Base-by-base conservation (phyloP, 2,797 vertebrate genomes). In the Sphenodon punctatus region DNA sequence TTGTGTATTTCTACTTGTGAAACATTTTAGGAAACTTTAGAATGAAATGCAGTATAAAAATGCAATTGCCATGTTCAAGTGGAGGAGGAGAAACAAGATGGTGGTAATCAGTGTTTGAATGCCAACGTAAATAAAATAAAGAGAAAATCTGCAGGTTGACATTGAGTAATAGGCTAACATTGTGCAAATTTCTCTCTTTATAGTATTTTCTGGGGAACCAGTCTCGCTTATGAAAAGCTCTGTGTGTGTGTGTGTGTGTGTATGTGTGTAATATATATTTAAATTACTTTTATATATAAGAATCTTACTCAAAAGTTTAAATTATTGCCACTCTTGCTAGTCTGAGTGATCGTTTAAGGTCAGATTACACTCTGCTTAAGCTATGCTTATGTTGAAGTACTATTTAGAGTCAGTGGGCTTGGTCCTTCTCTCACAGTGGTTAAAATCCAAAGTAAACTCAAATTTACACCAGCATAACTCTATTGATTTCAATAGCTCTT, bases 381-480 rank as follows among this genome's bases (percentile, higher is more conserved):
- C 76, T 76, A 43, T 0, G 13, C 90, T 90, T 93, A 91, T 87
- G 88, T 92, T 66, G 90, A 81, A 88, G 80, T 39, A 59, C 71
- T 85, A 69, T 78, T 92, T 92, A 76, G 86, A 65, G 78, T 91
- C 74, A 73, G 5, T 75, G 71, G 79, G 70, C 55, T 60, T 75
- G 72, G 59, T 46, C 85, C 88, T 82, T 66, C 66, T 90, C 91
- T 79, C 74, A 90, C 76, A 58, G 71, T 0, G 84, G 85, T 91
- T 88, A 92, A 85, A 67, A 82, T 92, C 82, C 83, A 83, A 91
- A 91, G 70, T 81, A 80, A 86, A 86, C 60, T 73, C 72, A 88
- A 90, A 92, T 90, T 90, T 93, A 87, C 90, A 90, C 88, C 87
- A 90, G 73, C 65, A 78, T 87, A 87, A 86, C 87, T 53, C 59